Percentiles rank a stretch among this genome's conserved stretches.
These are phyloP conservation scores for Macropis europaea DNA, from an alignment of 2,888 invertebrate species.

Conservation along the genomic window DNA sequence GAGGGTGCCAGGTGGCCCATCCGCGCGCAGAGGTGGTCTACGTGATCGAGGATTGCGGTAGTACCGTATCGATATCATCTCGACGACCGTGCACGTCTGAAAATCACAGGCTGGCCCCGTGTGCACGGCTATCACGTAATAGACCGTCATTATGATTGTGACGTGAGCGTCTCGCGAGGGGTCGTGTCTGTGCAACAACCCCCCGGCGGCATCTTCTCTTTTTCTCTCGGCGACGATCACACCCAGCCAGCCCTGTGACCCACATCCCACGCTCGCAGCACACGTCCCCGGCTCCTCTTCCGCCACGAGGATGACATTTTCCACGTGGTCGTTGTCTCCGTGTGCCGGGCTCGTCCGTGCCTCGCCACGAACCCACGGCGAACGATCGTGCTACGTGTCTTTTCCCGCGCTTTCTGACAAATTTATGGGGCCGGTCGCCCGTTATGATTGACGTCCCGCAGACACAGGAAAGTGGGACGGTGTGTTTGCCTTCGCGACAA, in stretches of 20 bases:
- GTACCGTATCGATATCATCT: no score
- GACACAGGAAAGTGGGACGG: constrained; percentile 51
- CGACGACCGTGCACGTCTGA: constrained; percentile 25
- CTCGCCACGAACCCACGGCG: constrained; percentile 30
- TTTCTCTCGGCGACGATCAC: constrained; percentile 55
- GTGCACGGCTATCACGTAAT: constrained; percentile 60
- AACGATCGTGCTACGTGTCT: constrained; percentile 43
- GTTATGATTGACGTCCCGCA: constrained; percentile 59
- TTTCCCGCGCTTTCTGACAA: constrained; percentile 51
- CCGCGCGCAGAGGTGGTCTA: no score
- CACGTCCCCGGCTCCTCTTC: constrained; percentile 58
- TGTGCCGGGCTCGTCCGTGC: background rate
- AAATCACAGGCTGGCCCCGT: constrained; percentile 35
- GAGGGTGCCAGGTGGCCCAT: no score
- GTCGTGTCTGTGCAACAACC: constrained; percentile 42
- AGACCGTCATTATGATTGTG: constrained; percentile 64
- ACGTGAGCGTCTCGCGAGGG: constrained; percentile 61
- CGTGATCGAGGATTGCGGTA: no score
- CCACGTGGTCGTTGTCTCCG: constrained; percentile 38
- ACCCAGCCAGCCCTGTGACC: constrained; percentile 67
- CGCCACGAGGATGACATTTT: constrained; percentile 67
- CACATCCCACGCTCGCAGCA: constrained; percentile 70
- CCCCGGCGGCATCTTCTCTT: constrained; percentile 24
- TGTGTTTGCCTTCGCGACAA: constrained; percentile 48
- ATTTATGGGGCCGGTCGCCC: constrained; percentile 56